Conservation (phyloP, 2,888 invertebrate species). For the Drosophila mettleri region DNA sequence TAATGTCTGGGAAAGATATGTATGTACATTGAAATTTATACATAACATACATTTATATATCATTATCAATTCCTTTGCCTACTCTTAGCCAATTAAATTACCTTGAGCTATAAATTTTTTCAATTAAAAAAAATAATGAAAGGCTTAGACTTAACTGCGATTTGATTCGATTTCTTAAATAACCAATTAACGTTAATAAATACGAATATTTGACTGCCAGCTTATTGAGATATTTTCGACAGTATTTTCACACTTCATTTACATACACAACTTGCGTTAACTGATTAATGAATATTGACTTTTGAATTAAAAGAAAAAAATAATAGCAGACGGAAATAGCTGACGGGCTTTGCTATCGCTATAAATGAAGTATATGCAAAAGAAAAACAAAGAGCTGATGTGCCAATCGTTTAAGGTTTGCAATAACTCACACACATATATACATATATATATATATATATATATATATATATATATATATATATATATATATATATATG, state of each 20-base stretch:
- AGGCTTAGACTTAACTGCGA: too few relatives aligned
- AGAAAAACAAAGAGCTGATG: neutral
- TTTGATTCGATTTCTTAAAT: neutral
- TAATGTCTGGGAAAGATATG: too few relatives aligned
- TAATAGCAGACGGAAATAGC: slow-evolving; percentile 2
- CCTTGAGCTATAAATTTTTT: too few relatives aligned
- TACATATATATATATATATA: neutral
- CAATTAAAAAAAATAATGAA: too few relatives aligned
- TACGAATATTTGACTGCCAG: neutral
- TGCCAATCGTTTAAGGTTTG: slow-evolving; percentile 3
- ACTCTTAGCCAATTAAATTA: too few relatives aligned
- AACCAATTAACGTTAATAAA: neutral
- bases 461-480: neutral
- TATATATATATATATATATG: neutral
- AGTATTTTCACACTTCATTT: neutral
- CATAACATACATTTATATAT: too few relatives aligned
- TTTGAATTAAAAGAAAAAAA: neutral
- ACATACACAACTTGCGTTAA: neutral
- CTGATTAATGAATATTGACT: neutral
- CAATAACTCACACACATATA: neutral
- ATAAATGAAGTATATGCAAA: slow-evolving; percentile 1
- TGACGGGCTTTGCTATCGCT: slow-evolving; percentile 23
- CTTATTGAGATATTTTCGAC: neutral
- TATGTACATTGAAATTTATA: too few relatives aligned
- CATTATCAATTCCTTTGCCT: too few relatives aligned